Evolutionary conservation across 2,888 invertebrate species (phyloP), one percentile per base, ranked within the genome.

Genomic region (Rhingia rostrata): DNA sequence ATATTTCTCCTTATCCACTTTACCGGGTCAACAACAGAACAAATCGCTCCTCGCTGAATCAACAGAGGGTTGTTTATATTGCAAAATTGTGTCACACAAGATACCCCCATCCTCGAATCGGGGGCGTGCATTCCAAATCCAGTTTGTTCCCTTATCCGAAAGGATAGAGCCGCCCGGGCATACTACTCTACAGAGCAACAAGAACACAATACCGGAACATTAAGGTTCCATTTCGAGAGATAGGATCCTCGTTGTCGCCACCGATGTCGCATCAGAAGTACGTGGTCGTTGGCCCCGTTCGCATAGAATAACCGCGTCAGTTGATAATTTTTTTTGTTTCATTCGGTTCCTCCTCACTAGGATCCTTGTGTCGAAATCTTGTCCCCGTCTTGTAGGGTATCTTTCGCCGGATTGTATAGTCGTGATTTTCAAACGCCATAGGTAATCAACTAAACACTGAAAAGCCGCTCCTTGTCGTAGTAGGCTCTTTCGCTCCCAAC

Each of bases 61-160:
- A 84, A 84, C 84, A 84, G 84, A 80, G 84, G 74, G 80, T 84
- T 84, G 84, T 84, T 84, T 84, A 84, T 84, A 37, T 80, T 75
- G 70, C 49, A 53, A 22, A 84, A 84, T 61, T 84, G 84, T 84
- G 84, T 80, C 84, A 84, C 74, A 80, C 54, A 53, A 10, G 43
- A 51, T 61, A 58, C 54, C 35, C 41, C 56, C 30, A 10, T 49
- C 7, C 9, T 12, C 22, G 67, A 51, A 51, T 60, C 12, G 69
- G 63, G 69, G 74, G 64, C 43, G 70, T 43, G 49, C 49, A 60
- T 22, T 74, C 39, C 45, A 39, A 32, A 80, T 70, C 74, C 84
- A 66, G 58, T 14, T 4, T 41, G 64, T 84, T 84, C 84, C 84
- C 45, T 80, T 84, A 84, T 84, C 84, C 84, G 64, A 12, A 47